Base-by-base conservation (phyloP, 2,113 vertebrate genomes). In the Cygnus atratus region DNA sequence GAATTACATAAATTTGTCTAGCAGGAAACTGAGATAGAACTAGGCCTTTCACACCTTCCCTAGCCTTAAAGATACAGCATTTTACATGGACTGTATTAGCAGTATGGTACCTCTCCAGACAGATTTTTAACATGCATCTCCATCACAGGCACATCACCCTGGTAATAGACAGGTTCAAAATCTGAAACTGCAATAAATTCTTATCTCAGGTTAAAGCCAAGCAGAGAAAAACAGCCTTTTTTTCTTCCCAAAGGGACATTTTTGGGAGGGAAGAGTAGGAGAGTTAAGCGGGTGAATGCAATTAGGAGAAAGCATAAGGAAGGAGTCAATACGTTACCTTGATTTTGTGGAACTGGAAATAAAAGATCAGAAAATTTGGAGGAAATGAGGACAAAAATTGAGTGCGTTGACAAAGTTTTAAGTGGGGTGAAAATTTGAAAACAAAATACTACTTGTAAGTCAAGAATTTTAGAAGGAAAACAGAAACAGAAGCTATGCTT, bases 31-130 rank as follows among this genome's bases (percentile, higher is more conserved):
- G 41, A 44, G 31, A 84, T 1, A 52, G 16, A 57, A 48, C 9
- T 5, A 67, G 6, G 14, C 7, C 61, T 67, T 77, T 29, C 31
- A 35, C 8, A 57, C 71, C 41, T 29, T 82, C 16, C 26, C 46
- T 12, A 2, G 4, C 10, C 52, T 62, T 29, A 9, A 73, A 87
- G 61, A 41, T 16, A 41, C 4, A 54, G 28, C 6, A 37, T 66
- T 54, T 26, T 12, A 39, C 35, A 65, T 4, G 6, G 54, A 84
- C 25, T 0, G 0, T 20, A 46, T 25, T 19, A 46, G 50, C 35
- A 57, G 44, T 6, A 46, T 1, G 29, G 39, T n/a, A 37, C 4
- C 11, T 52, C 65, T 57, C 65, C 10, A 22, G 57, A 52, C 10
- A 55, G 44, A n/a, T 37, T 48, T 48, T 48, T 48, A 82, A 67